phyloP scores from a whole-genome alignment of 2,113 vertebrate species.

The Butorides virescens region DNA sequence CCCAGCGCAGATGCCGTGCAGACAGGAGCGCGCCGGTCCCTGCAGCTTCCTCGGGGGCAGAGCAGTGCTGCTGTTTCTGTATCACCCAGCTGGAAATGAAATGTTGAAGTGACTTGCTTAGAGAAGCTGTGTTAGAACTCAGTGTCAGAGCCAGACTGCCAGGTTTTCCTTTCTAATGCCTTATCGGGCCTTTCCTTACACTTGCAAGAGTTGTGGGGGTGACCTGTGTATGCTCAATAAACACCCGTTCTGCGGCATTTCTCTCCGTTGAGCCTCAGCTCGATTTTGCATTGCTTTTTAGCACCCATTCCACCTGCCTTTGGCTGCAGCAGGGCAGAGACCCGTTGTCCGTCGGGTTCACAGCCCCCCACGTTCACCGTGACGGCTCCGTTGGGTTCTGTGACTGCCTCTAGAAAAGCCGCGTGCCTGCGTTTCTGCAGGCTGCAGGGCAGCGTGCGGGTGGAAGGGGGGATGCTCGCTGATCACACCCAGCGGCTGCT shows the following conservation, averaged over 20 bases:
- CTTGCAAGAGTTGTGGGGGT: background rate
- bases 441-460: background rate
- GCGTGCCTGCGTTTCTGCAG: rapidly evolving
- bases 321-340: background rate
- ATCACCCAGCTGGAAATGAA: background rate
- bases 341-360: rapidly evolving
- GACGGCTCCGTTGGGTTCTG: background rate
- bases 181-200: background rate
- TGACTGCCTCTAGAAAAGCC: rapidly evolving
- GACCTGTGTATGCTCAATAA: background rate
- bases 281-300: rapidly evolving
- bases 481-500: background rate
- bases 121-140: background rate
- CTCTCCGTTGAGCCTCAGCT: background rate
- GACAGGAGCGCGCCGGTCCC: background rate
- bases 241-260: rapidly evolving
- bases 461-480: background rate
- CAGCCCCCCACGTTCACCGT: background rate
- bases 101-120: background rate
- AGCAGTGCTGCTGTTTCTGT: background rate
- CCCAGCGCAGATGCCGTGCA: background rate
- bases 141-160: background rate
- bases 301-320: background rate
- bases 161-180: background rate
- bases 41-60: background rate